These are phyloP conservation scores for Ischnus inquisitorius DNA, from an alignment of 2,888 invertebrate genomes.

Conservation along the genomic window DNA sequence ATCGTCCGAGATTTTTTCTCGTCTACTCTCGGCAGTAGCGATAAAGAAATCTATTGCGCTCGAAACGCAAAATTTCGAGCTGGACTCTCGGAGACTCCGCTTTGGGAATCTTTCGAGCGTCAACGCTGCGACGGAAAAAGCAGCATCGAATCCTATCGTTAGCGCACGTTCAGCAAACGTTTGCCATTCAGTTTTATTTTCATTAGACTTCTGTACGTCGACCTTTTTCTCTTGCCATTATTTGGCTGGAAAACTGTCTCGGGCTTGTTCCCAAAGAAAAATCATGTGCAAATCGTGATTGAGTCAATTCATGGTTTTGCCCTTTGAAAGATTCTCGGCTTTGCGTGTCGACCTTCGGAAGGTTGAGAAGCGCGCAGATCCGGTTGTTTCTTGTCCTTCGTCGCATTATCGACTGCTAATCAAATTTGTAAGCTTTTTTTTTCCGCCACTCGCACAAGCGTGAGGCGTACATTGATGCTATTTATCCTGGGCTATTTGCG, in stretches of 20 bases:
- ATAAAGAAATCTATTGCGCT: neutral
- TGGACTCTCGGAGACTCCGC: too few relatives aligned
- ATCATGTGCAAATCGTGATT: neutral
- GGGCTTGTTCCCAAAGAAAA: neutral
- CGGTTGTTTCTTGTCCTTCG: too few relatives aligned
- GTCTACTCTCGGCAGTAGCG: neutral
- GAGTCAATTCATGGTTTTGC: too few relatives aligned
- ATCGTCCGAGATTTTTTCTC: neutral
- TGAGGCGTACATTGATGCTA: constrained; percentile 20
- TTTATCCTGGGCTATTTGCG: constrained; percentile 37
- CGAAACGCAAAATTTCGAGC: too few relatives aligned
- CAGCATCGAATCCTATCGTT: constrained; percentile 61
- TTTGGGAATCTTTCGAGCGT: neutral
- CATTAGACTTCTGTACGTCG: constrained; percentile 1
- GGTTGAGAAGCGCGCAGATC: too few relatives aligned
- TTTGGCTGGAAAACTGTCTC: neutral
- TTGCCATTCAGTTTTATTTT: constrained; percentile 44
- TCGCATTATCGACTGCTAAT: too few relatives aligned
- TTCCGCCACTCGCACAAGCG: neutral
- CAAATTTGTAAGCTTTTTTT: too few relatives aligned
- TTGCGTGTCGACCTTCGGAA: too few relatives aligned
- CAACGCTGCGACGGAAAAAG: constrained; percentile 56
- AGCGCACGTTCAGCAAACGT: constrained; percentile 74
- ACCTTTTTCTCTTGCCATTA: neutral
- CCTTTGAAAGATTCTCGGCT: too few relatives aligned